Conservation (phyloP, 2,888 invertebrate species). For the Papilio demoleus region DNA sequence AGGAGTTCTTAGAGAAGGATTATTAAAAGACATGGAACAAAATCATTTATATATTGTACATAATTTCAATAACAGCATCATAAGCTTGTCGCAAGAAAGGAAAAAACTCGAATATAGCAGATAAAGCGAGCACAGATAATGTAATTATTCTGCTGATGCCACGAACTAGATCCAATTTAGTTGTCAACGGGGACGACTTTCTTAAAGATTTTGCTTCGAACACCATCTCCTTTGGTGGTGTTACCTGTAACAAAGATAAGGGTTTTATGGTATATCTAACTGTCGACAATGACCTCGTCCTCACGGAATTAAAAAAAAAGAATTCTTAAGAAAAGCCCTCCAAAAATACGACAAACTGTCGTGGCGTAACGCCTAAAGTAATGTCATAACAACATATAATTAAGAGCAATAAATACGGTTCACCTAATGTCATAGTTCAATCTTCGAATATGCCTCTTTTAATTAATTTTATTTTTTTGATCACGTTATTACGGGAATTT, state of each 20-base stretch:
- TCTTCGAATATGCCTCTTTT: no score
- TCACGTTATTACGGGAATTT: no score
- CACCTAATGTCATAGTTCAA: no score
- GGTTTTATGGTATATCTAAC: no score
- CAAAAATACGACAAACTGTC: no score
- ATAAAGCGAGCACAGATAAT: slow-evolving; percentile 55
- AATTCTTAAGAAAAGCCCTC: no score
- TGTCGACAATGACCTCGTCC: no score
- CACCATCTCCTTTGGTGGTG: slow-evolving; percentile 58
- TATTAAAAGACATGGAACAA: not conserved
- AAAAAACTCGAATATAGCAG: slow-evolving; percentile 64
- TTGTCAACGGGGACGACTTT: slow-evolving; percentile 56
- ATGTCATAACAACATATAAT: no score
- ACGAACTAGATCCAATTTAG: slow-evolving; percentile 58
- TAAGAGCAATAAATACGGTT: no score
- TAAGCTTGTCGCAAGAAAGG: slow-evolving; percentile 57
- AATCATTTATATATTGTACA: slow-evolving; percentile 43
- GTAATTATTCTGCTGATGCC: slow-evolving; percentile 61
- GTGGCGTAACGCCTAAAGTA: no score
- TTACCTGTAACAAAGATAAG: slow-evolving; percentile 59
- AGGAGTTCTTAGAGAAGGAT: not conserved
- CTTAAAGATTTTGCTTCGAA: slow-evolving; percentile 61
- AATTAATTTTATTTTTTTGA: no score
- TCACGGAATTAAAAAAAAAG: no score
- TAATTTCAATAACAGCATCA: slow-evolving; percentile 49